A percentile compares a stretch with the other conserved stretches of the same genome.
Evolutionary conservation across 1,140 invertebrate genomes (phyloP).

Genomic region (Drosophila varians): DNA sequence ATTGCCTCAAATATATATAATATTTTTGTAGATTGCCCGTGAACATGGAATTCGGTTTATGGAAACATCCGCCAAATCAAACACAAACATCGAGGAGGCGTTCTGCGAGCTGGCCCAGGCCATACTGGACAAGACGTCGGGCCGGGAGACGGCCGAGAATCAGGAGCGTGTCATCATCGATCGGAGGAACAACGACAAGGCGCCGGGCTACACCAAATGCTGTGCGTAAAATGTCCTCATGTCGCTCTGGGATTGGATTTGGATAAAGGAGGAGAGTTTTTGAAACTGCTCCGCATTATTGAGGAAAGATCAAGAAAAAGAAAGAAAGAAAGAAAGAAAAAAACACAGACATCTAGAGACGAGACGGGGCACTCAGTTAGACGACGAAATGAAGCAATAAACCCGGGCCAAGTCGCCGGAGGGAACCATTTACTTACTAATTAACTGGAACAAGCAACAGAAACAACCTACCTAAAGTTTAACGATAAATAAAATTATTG

Average conservation of each 20-base stretch:
- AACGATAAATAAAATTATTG: constrained; percentile 18
- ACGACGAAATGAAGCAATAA: constrained; percentile 41
- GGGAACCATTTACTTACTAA: constrained; percentile 34
- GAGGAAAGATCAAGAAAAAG: too few relatives aligned
- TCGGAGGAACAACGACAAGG: constrained; percentile 84
- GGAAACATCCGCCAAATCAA: constrained; percentile 99
- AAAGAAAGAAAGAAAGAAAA: background rate
- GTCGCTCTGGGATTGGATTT: constrained; percentile 4
- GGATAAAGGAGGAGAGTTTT: constrained; percentile 17
- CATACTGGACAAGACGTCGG: constrained; percentile 94
- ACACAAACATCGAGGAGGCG: constrained; percentile 98
- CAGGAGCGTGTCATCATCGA: constrained; percentile 88
- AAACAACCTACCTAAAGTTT: constrained; percentile 78
- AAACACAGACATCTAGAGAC: background rate
- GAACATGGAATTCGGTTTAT: constrained; percentile 99
- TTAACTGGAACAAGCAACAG: constrained; percentile 40
- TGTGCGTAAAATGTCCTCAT: constrained; percentile 71
- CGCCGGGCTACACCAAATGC: constrained; percentile 82
- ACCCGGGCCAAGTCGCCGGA: constrained; percentile 26
- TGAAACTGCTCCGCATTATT: constrained; percentile 28
- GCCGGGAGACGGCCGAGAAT: constrained; percentile 87
- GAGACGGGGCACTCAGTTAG: background rate
- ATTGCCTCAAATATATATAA: background rate
- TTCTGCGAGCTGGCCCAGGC: constrained; percentile 98
- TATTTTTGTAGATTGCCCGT: constrained; percentile 92